These are phyloP conservation scores for Drosophila punjabiensis DNA, from an alignment of 1,140 invertebrate species.

Conservation along the genomic window DNA sequence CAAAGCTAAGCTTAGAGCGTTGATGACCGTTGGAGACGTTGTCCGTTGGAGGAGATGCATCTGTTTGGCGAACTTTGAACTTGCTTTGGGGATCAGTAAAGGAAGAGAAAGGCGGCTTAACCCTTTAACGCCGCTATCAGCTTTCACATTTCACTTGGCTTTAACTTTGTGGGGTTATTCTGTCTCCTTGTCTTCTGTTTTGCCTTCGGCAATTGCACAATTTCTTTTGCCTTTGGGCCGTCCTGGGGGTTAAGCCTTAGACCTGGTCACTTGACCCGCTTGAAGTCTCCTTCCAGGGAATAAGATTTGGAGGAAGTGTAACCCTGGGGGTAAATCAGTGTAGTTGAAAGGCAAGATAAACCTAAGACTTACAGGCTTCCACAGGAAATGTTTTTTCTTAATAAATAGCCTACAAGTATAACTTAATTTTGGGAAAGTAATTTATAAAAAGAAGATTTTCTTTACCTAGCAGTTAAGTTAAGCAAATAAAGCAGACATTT, in stretches of 20 bases:
- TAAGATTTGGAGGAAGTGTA: background rate
- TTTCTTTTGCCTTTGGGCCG: constrained; percentile 1
- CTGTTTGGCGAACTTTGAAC: constrained; percentile 69
- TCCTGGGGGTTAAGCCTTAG: constrained; percentile 28
- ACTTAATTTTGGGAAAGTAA: background rate
- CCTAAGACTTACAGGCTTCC: constrained; percentile 4
- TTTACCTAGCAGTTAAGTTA: background rate
- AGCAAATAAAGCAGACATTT: too few relatives aligned
- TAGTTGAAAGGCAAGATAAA: background rate
- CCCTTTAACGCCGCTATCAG: constrained; percentile 78
- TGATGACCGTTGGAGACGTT: constrained; percentile 71
- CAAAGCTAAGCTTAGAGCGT: constrained; percentile 74
- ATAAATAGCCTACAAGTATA: background rate
- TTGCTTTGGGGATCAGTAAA: constrained; percentile 44
- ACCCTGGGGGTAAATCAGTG: constrained; percentile 47
- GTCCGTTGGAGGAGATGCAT: constrained; percentile 25
- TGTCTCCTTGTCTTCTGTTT: constrained; percentile 24
- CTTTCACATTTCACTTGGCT: constrained; percentile 76
- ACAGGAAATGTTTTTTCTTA: background rate
- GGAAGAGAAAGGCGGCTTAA: constrained; percentile 50
- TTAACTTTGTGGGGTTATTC: constrained; percentile 39
- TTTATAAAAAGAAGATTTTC: background rate
- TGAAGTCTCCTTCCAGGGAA: background rate
- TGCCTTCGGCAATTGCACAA: constrained; percentile 42
- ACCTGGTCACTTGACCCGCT: constrained; percentile 42